A percentile compares a stretch with the other conserved stretches of the same genome.
Evolutionary conservation across 2,888 invertebrate species (phyloP).

Genomic region (Aphidius colemani): DNA sequence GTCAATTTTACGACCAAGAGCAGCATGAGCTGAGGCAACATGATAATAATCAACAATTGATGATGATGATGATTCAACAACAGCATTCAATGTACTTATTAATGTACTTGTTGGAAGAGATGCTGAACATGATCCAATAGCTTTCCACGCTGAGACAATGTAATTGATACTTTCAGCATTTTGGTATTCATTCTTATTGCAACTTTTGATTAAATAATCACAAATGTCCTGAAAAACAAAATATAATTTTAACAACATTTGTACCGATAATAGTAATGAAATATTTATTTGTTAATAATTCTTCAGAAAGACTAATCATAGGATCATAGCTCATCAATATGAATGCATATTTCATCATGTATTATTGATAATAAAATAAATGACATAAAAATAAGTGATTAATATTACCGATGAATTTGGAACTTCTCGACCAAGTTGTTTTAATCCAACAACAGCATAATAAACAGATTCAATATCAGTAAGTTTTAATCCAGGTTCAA

Average conservation of each 20-base stretch:
- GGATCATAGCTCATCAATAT: slow-evolving; percentile 48
- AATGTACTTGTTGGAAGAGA: slow-evolving; percentile 61
- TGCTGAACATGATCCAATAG: slow-evolving; percentile 64
- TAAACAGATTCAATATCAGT: slow-evolving; percentile 71
- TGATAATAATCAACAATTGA: slow-evolving; percentile 75
- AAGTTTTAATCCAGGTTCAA: slow-evolving; percentile 50
- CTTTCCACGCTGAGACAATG: slow-evolving; percentile 68
- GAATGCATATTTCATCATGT: slow-evolving; percentile 46
- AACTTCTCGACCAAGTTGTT: slow-evolving; percentile 68
- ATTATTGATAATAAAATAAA: slow-evolving; percentile 33
- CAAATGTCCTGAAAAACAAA: slow-evolving; percentile 59
- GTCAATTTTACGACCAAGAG: slow-evolving; percentile 69
- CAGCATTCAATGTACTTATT: slow-evolving; percentile 62
- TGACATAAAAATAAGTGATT: slow-evolving; percentile 23
- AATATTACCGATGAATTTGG: slow-evolving; percentile 64
- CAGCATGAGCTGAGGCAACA: slow-evolving; percentile 72
- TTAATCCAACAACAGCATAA: slow-evolving; percentile 76
- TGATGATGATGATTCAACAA: slow-evolving; percentile 70
- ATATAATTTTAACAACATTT: too few species aligned
- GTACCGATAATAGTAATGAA: too few species aligned
- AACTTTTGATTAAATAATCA: slow-evolving; percentile 57
- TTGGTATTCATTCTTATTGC: slow-evolving; percentile 46
- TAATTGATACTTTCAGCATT: slow-evolving; percentile 66
- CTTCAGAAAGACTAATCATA: slow-evolving; percentile 58
- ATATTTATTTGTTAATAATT: too few species aligned